These are phyloP conservation scores for Siniperca scherzeri DNA, from an alignment of 2,797 vertebrate genomes.

Conservation along the genomic window DNA sequence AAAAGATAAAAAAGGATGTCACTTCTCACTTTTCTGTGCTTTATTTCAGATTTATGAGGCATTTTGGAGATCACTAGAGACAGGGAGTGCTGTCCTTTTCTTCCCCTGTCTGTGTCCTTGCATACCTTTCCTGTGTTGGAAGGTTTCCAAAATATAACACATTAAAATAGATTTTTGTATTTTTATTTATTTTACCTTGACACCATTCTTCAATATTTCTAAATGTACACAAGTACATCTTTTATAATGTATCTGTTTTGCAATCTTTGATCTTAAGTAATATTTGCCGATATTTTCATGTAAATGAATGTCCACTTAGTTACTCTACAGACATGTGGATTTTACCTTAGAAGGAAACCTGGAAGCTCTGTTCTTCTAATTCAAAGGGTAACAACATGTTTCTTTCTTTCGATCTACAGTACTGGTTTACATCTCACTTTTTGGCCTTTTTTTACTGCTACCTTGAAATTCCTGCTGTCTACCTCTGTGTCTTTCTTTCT, in stretches of 20 bases:
- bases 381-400: not conserved
- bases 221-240: not conserved
- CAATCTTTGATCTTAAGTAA: not conserved
- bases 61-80: slow-evolving; percentile 38
- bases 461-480: not conserved
- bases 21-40: not conserved
- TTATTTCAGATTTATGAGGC: slow-evolving; percentile 33
- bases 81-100: not conserved
- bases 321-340: not conserved
- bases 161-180: not conserved
- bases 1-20: slow-evolving; percentile 3
- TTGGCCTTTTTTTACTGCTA: not conserved
- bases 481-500: not conserved
- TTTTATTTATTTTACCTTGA: not conserved
- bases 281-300: not conserved
- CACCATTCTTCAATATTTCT: not conserved
- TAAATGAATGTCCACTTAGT: not conserved
- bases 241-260: not conserved
- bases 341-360: not conserved
- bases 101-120: not conserved
- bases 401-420: not conserved
- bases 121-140: slow-evolving; percentile 4
- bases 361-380: too few species aligned
- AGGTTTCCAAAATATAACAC: not conserved
- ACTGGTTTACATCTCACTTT: not conserved